A percentile compares a stretch with the other conserved stretches of the same genome.
phyloP scores from a whole-genome alignment of 2,888 invertebrate species.

The Andrena trimmerana region DNA sequence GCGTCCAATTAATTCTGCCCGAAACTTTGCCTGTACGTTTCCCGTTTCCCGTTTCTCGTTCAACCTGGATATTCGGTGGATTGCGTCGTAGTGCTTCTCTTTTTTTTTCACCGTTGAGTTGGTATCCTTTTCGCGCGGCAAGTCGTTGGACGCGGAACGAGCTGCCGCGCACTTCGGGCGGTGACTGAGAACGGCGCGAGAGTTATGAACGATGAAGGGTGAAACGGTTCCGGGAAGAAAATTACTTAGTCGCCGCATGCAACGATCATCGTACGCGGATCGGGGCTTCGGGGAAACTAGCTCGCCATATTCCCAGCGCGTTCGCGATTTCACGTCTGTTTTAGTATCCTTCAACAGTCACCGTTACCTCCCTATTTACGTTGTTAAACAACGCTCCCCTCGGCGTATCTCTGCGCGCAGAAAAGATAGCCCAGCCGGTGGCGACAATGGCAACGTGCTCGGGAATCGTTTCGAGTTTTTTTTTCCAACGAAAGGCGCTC shows the following conservation, averaged over 20 bases:
- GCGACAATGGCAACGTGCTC: not conserved
- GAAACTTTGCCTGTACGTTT: not conserved
- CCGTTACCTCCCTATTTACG: constrained; percentile 1
- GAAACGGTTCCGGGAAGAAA: constrained; percentile 50
- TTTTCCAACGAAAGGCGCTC: not conserved
- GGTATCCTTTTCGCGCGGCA: constrained; percentile 17
- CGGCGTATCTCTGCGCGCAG: not conserved
- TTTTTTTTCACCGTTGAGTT: constrained; percentile 7
- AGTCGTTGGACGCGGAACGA: constrained; percentile 25
- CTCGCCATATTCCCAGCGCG: constrained; percentile 29
- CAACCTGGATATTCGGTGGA: not conserved
- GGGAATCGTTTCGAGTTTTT: not conserved
- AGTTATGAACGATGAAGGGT: constrained; percentile 20
- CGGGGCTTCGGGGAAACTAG: constrained; percentile 35
- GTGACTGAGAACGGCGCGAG: constrained; percentile 4
- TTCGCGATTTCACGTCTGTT: constrained; percentile 30
- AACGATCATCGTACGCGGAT: constrained; percentile 15
- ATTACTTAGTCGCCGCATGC: constrained; percentile 56
- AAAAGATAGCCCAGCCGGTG: too few relatives aligned
- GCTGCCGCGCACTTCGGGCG: not conserved
- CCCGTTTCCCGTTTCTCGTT: not conserved
- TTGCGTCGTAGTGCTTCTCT: not conserved
- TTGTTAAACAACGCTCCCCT: not conserved
- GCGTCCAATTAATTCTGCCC: constrained; percentile 5
- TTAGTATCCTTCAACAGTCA: constrained; percentile 22